Evolutionary conservation across 2,888 invertebrate species (phyloP).

Genomic region (Cancer borealis): DNA sequence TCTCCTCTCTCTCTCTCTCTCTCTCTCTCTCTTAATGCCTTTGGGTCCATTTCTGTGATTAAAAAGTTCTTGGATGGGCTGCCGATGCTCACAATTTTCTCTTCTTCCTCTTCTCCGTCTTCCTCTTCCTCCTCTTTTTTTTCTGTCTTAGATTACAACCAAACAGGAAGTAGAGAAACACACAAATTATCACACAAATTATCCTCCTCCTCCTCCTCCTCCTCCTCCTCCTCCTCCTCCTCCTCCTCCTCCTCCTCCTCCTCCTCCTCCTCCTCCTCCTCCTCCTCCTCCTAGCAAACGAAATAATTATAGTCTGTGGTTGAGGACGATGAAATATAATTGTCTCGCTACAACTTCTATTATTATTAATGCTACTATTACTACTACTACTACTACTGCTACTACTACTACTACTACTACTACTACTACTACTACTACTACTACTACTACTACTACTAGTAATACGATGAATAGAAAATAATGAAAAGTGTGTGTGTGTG

Average conservation of each 20-base stretch:
- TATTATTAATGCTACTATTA: background rate
- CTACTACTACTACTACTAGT: background rate
- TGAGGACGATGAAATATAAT: background rate
- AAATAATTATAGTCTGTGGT: slow-evolving; percentile 11
- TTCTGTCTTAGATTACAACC: background rate
- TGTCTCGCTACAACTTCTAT: background rate
- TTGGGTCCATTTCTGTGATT: background rate
- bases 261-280: background rate
- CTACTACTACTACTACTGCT: slow-evolving; percentile 22
- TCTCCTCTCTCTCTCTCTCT: background rate
- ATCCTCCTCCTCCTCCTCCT: background rate
- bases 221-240: slow-evolving; percentile 2
- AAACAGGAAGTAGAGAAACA: background rate
- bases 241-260: background rate
- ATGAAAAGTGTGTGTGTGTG: no score
- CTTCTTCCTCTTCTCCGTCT: background rate
- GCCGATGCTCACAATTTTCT: no score
- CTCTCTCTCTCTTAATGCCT: slow-evolving; percentile 43
- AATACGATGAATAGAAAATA: no score
- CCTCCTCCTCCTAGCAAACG: background rate
- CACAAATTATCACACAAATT: background rate
- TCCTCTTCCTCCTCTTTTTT: background rate
- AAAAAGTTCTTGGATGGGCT: no score
- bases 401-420: slow-evolving; percentile 32
- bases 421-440: slow-evolving; percentile 14